Conservation (phyloP, 1,140 invertebrate genomes). For the Micrasema minimum region DNA sequence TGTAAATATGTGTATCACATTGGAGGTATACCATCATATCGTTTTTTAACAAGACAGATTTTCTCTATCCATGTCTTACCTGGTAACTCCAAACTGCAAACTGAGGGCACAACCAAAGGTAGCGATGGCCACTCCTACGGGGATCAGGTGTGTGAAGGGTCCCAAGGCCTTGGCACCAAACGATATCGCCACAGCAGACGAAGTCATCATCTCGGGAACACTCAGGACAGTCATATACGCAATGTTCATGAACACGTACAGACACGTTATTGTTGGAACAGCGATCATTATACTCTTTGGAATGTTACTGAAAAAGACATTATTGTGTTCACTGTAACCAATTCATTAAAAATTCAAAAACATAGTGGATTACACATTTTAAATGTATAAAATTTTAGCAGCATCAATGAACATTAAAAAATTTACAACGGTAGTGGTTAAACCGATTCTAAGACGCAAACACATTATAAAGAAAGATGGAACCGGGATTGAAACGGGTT, state of each 20-base stretch:
- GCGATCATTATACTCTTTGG: conserved; percentile 90
- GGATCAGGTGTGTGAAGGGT: conserved; percentile 72
- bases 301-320: conserved; percentile 72
- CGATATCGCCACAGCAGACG: conserved; percentile 86
- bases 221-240: conserved; percentile 91
- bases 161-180: conserved; percentile 75
- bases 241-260: conserved; percentile 93
- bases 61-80: conserved; percentile 63
- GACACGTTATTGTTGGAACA: conserved; percentile 84
- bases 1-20: too few species aligned
- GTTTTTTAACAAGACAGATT: too few species aligned
- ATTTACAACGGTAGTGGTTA: too few species aligned
- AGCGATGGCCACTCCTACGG: conserved; percentile 77
- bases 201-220: conserved; percentile 80
- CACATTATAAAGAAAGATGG: too few species aligned
- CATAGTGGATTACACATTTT: too few species aligned
- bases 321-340: too few species aligned
- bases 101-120: conserved; percentile 82
- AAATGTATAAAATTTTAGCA: too few species aligned
- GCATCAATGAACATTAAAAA: too few species aligned
- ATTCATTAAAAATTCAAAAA: too few species aligned
- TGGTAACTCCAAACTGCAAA: conserved; percentile 79
- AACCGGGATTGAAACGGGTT: too few species aligned
- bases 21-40: too few species aligned
- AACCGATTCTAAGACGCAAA: too few species aligned